Percentiles rank a stretch among this genome's conserved stretches.
Conservation (phyloP, 1,140 invertebrate species). For the Drosophila burlai region DNA sequence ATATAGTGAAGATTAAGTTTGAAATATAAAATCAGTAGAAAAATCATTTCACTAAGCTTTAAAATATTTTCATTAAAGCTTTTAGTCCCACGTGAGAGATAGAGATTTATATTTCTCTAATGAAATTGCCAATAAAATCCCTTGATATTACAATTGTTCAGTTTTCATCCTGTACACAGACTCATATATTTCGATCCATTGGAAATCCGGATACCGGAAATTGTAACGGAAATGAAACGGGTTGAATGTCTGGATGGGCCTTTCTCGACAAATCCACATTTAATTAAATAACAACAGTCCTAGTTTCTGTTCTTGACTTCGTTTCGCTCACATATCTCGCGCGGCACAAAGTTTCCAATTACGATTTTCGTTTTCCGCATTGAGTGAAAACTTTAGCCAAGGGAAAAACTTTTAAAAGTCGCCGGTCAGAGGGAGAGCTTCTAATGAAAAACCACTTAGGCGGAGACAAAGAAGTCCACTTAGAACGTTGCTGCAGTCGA, state of each 20-base stretch:
- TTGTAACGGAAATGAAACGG: slow-evolving; percentile 44
- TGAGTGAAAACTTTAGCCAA: slow-evolving; percentile 53
- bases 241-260: slow-evolving; percentile 24
- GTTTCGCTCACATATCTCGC: slow-evolving; percentile 34
- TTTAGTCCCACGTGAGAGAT: no score
- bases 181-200: slow-evolving; percentile 7
- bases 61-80: background rate
- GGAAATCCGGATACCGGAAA: slow-evolving; percentile 24
- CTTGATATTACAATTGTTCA: background rate
- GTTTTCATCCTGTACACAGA: background rate
- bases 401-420: slow-evolving; percentile 30
- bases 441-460: slow-evolving; percentile 78
- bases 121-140: background rate
- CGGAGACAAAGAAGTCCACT: slow-evolving; percentile 67
- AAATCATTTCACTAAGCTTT: background rate
- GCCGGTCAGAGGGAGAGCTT: slow-evolving; percentile 39
- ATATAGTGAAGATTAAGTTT: background rate
- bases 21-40: background rate
- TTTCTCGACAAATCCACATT: slow-evolving; percentile 25
- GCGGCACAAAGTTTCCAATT: slow-evolving; percentile 66
- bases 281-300: slow-evolving; percentile 55
- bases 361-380: slow-evolving; percentile 47
- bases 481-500: slow-evolving; percentile 34
- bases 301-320: background rate
- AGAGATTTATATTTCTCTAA: background rate